phyloP scores from a whole-genome alignment of 1,140 invertebrate genomes.

The Spodoptera litura region DNA sequence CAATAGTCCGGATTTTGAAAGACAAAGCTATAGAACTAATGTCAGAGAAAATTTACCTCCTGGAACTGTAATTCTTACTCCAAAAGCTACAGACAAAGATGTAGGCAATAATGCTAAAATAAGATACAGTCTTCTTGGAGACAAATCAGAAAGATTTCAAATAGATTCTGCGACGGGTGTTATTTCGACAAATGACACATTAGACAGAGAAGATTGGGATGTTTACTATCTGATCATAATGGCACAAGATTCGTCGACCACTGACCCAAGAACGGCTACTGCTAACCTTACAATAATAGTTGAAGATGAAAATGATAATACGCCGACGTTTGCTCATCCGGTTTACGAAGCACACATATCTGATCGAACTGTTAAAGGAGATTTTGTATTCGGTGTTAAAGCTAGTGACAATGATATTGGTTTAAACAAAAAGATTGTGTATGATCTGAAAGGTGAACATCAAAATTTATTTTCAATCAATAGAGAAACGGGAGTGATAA shows the following conservation, averaged over 20 bases:
- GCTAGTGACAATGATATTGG: constrained; percentile 93
- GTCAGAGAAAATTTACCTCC: constrained; percentile 92
- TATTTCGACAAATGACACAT: constrained; percentile 89
- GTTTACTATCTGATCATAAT: constrained; percentile 93
- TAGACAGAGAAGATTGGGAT: constrained; percentile 93
- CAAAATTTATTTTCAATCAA: constrained; percentile 92
- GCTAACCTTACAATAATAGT: constrained; percentile 93
- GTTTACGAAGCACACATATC: constrained; percentile 93
- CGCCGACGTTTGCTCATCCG: constrained; percentile 91
- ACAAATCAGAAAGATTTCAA: constrained; percentile 91
- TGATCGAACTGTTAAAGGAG: constrained; percentile 90
- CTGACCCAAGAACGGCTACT: constrained; percentile 91
- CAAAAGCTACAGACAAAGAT: constrained; percentile 93
- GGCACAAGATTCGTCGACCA: constrained; percentile 94
- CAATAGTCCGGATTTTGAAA: constrained; percentile 94
- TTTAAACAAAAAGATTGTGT: constrained; percentile 92
- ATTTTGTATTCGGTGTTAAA: constrained; percentile 95
- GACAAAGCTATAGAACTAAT: constrained; percentile 91
- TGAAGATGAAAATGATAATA: constrained; percentile 95
- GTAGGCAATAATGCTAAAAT: constrained; percentile 94
- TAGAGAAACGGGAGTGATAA: constrained; percentile 93
- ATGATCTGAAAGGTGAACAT: constrained; percentile 92
- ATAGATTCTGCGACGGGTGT: constrained; percentile 92
- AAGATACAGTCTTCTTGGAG: constrained; percentile 93
- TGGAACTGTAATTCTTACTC: constrained; percentile 90